Evolutionary conservation across 2,797 vertebrate genomes (phyloP), one percentile per base, ranked within the genome.

Genomic region (Botia kubotai): DNA sequence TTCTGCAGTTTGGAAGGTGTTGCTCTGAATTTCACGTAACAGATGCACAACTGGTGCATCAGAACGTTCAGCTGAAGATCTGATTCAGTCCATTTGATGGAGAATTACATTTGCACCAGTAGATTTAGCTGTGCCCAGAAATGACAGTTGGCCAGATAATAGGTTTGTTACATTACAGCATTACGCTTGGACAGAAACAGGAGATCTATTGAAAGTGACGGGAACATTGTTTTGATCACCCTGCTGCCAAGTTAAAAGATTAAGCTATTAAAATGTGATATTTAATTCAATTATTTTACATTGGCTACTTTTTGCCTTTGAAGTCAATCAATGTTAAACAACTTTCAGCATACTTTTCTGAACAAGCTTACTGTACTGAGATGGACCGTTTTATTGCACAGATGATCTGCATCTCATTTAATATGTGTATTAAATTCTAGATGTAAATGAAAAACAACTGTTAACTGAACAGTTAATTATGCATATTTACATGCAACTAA

Each of bases 41-140:
- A 88, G 83, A 80, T 82, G 76, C 53, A 71, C 68, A 73, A 70
- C 62, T 50, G 55, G 62, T n/a, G 16, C 72, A 66, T 23, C 52
- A 39, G 67, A 50, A 14, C 55, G 69, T 68, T 62, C 39, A 62
- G 21, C 39, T 17, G 17, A 53, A 53, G 50, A 17, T 17, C 17
- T 53, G 53, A 68, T 71, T 14, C n/a, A 43, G 50, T 66, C 36
- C 11, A 57, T 66, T 57, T 65, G 17, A 67, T 65, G 60, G 68
- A 67, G 60, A 77, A 66, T 57, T 10, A 39, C 72, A 26, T 50
- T 23, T 70, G 36, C 50, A 66, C 75, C 14, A 72, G 12, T 48
- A 29, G 17, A 36, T 62, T 46, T 36, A 39, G 21, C 23, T 55
- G 12, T 48, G 50, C 3, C 16, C 50, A 72, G 29, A 73, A 67